These are phyloP conservation scores for Clarias pachynema DNA, from an alignment of 2,797 vertebrate genomes.

Conservation along the genomic window DNA sequence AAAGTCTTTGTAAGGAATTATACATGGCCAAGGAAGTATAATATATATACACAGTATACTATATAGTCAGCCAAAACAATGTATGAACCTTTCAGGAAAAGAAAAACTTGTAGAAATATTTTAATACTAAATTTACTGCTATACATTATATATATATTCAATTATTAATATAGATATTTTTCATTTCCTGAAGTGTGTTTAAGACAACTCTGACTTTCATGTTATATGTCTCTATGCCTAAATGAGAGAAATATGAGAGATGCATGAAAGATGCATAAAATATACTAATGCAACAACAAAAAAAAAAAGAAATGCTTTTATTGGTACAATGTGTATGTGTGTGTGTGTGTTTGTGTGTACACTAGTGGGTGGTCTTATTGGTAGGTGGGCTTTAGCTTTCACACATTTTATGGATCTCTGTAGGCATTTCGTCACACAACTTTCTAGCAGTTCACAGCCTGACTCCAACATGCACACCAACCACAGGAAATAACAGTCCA, in stretches of 20 bases:
- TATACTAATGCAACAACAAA: neutral
- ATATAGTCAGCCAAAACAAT: too few relatives aligned
- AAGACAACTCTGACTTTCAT: too few relatives aligned
- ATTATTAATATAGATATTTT: too few relatives aligned
- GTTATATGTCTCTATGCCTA: too few relatives aligned
- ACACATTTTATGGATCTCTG: slow-evolving; percentile 33
- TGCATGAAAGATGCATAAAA: neutral
- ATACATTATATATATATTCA: too few relatives aligned
- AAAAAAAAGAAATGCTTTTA: neutral
- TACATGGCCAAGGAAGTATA: neutral
- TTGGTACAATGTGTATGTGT: neutral
- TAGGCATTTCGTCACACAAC: slow-evolving; percentile 40
- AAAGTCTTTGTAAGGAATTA: neutral
- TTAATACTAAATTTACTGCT: too few relatives aligned
- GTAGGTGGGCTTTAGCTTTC: slow-evolving; percentile 44
- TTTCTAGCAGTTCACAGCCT: slow-evolving; percentile 37
- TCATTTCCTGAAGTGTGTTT: too few relatives aligned
- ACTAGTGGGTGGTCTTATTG: slow-evolving; percentile 30
- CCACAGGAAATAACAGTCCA: slow-evolving; percentile 56
- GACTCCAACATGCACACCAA: slow-evolving; percentile 39
- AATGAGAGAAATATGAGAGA: neutral
- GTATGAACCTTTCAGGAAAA: too few relatives aligned
- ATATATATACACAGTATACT: neutral
- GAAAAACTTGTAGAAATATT: too few relatives aligned
- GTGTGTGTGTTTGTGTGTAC: neutral